Evolutionary conservation across 2,113 vertebrate species (phyloP), one percentile per base, ranked within the genome.

Genomic region (Pogona vitticeps): DNA sequence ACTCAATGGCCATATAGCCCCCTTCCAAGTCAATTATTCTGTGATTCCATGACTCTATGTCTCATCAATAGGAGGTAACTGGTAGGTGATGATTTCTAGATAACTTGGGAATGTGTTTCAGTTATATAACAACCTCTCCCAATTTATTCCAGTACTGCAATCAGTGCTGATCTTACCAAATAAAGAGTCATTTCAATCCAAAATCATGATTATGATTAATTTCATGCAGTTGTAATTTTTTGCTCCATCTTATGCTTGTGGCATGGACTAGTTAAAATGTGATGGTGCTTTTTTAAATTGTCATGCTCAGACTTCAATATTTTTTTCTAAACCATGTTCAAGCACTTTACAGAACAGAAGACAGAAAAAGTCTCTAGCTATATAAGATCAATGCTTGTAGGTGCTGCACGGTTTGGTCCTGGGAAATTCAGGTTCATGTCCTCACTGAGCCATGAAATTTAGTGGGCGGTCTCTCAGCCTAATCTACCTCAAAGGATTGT

Each of bases 131-230:
- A 23, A 42, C 3, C 28, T 33, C n/a, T 33, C 68, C 28, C 10
- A 28, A 21, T 12, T 52, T 31, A 23, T 52, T 52, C 15, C 18
- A 14, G 68, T 31, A 56, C 42, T 70, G 20, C 40, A 82, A 28
- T 31, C 18, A 70, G 2, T 36, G 31, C n/a, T 71, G n/a, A 58
- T 71, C 33, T 88, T 91, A 88, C 76, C 88, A 85, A 28, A 63
- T 38, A 86, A 79, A 15, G 67, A 52, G 65, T 90, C 90, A 58
- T 33, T 46, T 68, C 26, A 38, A 91, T 65, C 70, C 61, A 83
- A 91, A 61, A 70, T 65, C 83, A 88, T 67, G 46, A 77, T 77
- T 52, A 9, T 67, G 23, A 67, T 67, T 26, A 67, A 67, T 28
- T 28, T 12, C 28, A 28, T 67, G 1, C 28, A 67, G 10, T 26